Evolutionary conservation across 2,888 invertebrate genomes (phyloP).

Genomic region (Tupiocoris notatus): DNA sequence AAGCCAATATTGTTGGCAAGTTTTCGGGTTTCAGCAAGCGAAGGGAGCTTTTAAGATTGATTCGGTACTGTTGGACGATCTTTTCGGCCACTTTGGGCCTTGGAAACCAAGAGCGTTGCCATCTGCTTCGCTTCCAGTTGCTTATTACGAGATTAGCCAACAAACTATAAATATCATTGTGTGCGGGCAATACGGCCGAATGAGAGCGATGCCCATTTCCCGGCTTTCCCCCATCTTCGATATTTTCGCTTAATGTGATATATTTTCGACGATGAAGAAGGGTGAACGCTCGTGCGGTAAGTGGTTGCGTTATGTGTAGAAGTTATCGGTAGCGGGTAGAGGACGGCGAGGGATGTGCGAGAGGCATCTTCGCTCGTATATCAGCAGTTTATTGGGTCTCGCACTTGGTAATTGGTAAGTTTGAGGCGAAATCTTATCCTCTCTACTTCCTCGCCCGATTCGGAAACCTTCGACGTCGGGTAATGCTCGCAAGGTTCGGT

Average conservation of each 20-base stretch:
- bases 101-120: no score
- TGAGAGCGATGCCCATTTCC: not conserved
- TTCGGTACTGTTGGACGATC: no score
- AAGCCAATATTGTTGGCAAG: no score
- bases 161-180: slow-evolving; percentile 24
- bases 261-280: slow-evolving; percentile 1
- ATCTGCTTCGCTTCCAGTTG: slow-evolving; percentile 29
- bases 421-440: slow-evolving; percentile 3
- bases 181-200: not conserved
- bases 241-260: slow-evolving; percentile 28
- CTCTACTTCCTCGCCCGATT: not conserved
- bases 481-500: not conserved
- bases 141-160: slow-evolving; percentile 35
- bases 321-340: not conserved
- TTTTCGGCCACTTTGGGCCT: no score
- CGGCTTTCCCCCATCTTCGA: slow-evolving; percentile 10
- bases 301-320: slow-evolving; percentile 12
- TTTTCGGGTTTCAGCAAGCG: no score
- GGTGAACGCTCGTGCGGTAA: not conserved
- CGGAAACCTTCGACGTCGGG: not conserved
- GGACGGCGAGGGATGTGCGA: not conserved
- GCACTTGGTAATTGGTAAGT: slow-evolving; percentile 32
- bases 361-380: not conserved
- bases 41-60: no score
- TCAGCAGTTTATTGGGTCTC: slow-evolving; percentile 39